Conservation (phyloP, 2,113 vertebrate species). For the Meriones unguiculatus region DNA sequence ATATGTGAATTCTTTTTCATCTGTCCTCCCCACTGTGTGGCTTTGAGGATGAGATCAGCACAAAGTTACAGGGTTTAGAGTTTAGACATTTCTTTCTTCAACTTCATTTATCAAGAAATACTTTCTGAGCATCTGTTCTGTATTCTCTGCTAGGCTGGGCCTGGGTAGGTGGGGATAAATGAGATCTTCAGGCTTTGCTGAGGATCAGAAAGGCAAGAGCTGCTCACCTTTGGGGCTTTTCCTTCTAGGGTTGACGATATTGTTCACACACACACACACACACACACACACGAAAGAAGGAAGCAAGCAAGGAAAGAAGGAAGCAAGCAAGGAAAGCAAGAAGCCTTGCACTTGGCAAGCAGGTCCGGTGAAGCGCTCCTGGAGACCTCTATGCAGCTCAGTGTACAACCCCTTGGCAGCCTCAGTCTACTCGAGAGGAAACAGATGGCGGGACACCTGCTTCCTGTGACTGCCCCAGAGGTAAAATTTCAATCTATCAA, state of each 20-base stretch:
- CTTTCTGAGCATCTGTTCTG: neutral
- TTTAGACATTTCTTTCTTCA: conserved; percentile 34
- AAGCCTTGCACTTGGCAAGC: neutral
- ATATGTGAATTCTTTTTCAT: conserved; percentile 50
- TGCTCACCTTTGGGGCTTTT: neutral
- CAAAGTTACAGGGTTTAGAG: conserved; percentile 27
- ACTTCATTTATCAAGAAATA: conserved; percentile 52
- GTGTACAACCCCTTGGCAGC: neutral
- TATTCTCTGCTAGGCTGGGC: neutral
- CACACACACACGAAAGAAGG: neutral
- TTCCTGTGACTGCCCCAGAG: conserved; percentile 52
- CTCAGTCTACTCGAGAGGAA: conserved; percentile 34
- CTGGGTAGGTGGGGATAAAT: conserved; percentile 22
- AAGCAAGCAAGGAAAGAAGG: neutral
- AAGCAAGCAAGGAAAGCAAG: neutral
- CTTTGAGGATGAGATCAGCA: neutral
- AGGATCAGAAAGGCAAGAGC: conserved; percentile 19
- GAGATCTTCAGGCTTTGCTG: neutral
- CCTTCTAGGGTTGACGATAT: conserved; percentile 10
- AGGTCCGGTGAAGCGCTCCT: conserved; percentile 22
- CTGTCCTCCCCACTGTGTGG: neutral
- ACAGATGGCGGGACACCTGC: conserved; percentile 9
- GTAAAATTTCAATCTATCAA: conserved; percentile 57
- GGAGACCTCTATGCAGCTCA: neutral
- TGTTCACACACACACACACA: neutral